These are phyloP conservation scores for Oscheius sp. DNA, from an alignment of 2,888 invertebrate species.

Conservation along the genomic window DNA sequence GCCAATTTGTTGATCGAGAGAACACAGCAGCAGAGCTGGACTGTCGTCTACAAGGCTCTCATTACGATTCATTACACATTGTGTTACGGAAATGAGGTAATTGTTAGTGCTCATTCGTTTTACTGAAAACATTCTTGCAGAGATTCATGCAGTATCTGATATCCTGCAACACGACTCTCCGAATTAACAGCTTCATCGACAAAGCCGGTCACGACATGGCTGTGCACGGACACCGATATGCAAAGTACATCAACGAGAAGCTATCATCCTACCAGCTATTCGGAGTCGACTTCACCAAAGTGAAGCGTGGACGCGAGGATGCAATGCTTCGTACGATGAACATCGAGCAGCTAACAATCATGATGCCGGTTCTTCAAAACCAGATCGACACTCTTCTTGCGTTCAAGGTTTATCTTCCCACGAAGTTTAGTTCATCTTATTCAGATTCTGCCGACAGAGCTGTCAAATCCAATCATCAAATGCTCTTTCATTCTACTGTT, in stretches of 20 bases:
- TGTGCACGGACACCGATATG: conserved; percentile 96
- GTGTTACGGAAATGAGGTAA: conserved; percentile 97
- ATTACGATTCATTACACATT: conserved; percentile 98
- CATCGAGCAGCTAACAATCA: conserved; percentile 94
- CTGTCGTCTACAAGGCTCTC: conserved; percentile 96
- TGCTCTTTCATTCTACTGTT: conserved; percentile 99
- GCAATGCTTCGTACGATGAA: conserved; percentile 96
- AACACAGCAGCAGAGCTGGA: conserved; percentile 97
- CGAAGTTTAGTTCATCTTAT: not conserved
- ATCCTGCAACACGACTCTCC: conserved; percentile 98
- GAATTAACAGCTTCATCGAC: conserved; percentile 95
- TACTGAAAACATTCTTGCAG: conserved; percentile 79
- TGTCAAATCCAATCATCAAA: conserved; percentile 97
- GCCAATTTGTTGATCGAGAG: conserved; percentile 97
- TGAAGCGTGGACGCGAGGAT: conserved; percentile 97
- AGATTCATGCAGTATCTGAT: conserved; percentile 99
- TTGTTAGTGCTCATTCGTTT: too few species aligned
- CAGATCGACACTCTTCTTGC: conserved; percentile 94
- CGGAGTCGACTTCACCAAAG: conserved; percentile 99
- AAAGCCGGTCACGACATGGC: conserved; percentile 99
- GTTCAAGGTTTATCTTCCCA: conserved; percentile 81
- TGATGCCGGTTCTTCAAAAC: conserved; percentile 91
- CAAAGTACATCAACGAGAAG: conserved; percentile 99
- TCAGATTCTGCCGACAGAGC: conserved; percentile 84
- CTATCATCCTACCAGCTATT: conserved; percentile 96